Base-by-base conservation (phyloP, 2,797 vertebrate genomes). In the Centropyge bicolor region DNA sequence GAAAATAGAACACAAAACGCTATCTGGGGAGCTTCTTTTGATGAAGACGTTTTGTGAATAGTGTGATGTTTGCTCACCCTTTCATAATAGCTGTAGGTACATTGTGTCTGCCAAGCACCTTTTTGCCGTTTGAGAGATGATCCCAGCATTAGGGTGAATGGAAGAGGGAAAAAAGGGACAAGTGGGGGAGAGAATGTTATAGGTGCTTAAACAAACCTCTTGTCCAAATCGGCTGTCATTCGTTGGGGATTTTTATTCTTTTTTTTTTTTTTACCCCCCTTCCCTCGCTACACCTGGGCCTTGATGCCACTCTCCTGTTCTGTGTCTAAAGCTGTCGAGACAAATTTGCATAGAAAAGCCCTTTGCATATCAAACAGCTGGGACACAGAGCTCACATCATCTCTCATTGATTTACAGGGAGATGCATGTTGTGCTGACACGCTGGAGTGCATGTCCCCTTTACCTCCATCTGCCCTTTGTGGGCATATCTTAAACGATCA, bases 361-460 rank as follows among this genome's bases (percentile, higher is more conserved):
- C 82, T 94, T 93, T 94, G 92, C 93, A 93, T 94, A 91, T 93
- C 88, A 94, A 94, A 88, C 92, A 92, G 91, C 90, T 86, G 89
- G 69, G 88, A 82, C 72, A 78, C 83, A 78, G 81, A 78, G 88
- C 78, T 86, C 86, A 74, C 90, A 92, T 93, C 92, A 92, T 92
- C 92, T 89, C 87, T 91, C 92, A 91, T 80, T 93, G 92, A 92
- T 93, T 92, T 93, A 91, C 91, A 90, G 89, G 79, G 82, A 92
- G 90, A 91, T 90, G 90, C 89, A 79, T 88, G 91, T 92, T 87
- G 87, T 27, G 74, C 85, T 89, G 92, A 93, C 90, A 93, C 45
- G 81, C 81, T 56, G 78, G 87, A 91, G 92, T 90, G 90, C 82
- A 79, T 90, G 91, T 93, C 89, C 91, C 88, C 85, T 91, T 91